Base-by-base conservation (phyloP, 2,113 vertebrate genomes). In the Coptodon bakossiorum region DNA sequence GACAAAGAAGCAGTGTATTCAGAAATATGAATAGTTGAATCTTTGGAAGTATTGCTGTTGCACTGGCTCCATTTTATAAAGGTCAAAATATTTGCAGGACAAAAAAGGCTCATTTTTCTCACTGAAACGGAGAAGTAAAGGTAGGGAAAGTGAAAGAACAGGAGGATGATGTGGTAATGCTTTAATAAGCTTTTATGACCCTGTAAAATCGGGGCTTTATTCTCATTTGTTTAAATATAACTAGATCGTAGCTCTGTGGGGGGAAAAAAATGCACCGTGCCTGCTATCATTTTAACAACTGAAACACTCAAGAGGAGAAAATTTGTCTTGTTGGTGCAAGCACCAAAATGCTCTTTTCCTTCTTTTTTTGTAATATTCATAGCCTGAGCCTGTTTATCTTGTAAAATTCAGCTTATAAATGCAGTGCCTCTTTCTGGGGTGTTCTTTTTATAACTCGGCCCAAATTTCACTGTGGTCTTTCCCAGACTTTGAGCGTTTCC, bases 21-120 rank as follows among this genome's bases (percentile, higher is more conserved):
- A 84, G 80, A 86, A 90, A 73, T 84, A 88, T 88, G 56, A 89
- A 87, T 29, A 54, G 85, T 80, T 73, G 76, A 81, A 83, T 85
- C 84, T 81, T 48, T 81, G 86, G 53, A 83, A 79, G 59, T 34
- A 61, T 82, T 80, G 78, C 82, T 43, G 80, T 80, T 84, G 78
- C 71, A 48, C 54, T 71, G 68, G 78, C 90, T 89, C 57, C 66
- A 79, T 90, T 94, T 91, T 91, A 31, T 88, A 90, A 94, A 93
- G 87, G 93, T 95, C 87, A 93, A 93, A 92, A 90, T 91, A 93
- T 94, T 92, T 93, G 84, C 90, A 82, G 82, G 79, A 90, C 80
- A 86, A 88, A 91, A 88, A 88, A 88, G 83, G 61, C 81, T 34
- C 4, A 89, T 93, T 89, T 89, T 89, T 86, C 84, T 88, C 76